Conservation (phyloP, 2,113 vertebrate species). For the western clawed frog (Xenopus tropicalis) region UCB_Xtro_10.0 CM004452.2:42056501-42057000, state of each 20-base stretch:
- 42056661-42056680: too few relatives aligned
- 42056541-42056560: background rate
- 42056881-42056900: background rate
- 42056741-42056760: constrained; percentile 46
- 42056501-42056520: too few relatives aligned
- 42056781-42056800: constrained; percentile 46
- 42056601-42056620: constrained; percentile 20
- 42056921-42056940: background rate
- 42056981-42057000: too few relatives aligned
- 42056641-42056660: constrained; percentile 25
- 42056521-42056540: background rate
- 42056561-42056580: constrained; percentile 11
- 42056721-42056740: constrained; percentile 24
- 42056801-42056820: constrained; percentile 46
- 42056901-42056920: background rate
- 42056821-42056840: constrained; percentile 42
- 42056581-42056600: constrained; percentile 19
- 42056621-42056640: constrained; percentile 42
- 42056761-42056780: background rate
- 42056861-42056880: constrained; percentile 44
- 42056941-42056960: too few relatives aligned
- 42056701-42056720: background rate
- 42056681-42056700: constrained; percentile 5
- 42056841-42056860: constrained; percentile 47
- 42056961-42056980: too few relatives aligned